These are phyloP conservation scores for Heliothis subflexa DNA, from an alignment of 1,140 invertebrate genomes.

Conservation along the genomic window DNA sequence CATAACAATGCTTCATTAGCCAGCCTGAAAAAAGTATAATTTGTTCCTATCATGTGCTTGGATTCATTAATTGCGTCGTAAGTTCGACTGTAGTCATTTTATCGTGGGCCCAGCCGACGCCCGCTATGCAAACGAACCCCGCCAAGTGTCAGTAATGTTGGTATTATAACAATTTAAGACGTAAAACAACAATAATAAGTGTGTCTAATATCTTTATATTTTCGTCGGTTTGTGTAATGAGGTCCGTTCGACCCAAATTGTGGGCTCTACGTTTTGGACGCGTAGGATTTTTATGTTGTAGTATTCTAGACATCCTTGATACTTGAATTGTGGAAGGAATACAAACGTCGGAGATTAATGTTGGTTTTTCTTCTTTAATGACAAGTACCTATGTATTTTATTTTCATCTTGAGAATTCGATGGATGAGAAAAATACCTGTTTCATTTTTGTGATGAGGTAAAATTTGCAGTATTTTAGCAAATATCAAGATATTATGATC, in stretches of 20 bases:
- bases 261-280: not conserved
- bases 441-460: no score
- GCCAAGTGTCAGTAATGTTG: slow-evolving; percentile 76
- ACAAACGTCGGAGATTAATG: no score
- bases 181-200: slow-evolving; percentile 81
- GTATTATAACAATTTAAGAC: slow-evolving; percentile 84
- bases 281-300: not conserved
- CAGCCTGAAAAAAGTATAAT: slow-evolving; percentile 70
- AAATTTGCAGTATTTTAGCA: no score
- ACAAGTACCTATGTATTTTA: no score
- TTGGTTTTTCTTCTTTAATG: no score
- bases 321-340: not conserved
- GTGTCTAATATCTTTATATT: slow-evolving; percentile 58
- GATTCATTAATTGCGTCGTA: slow-evolving; percentile 80
- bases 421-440: no score
- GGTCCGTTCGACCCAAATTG: slow-evolving; percentile 22
- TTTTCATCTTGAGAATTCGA: no score
- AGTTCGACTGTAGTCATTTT: slow-evolving; percentile 72
- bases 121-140: slow-evolving; percentile 77
- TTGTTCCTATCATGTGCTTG: slow-evolving; percentile 65
- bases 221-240: slow-evolving; percentile 17
- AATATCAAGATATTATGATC: no score
- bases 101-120: slow-evolving; percentile 70
- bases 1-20: slow-evolving; percentile 12
- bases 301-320: not conserved